Base-by-base conservation (phyloP, 2,113 vertebrate species). In the Panthera tigris region DNA sequence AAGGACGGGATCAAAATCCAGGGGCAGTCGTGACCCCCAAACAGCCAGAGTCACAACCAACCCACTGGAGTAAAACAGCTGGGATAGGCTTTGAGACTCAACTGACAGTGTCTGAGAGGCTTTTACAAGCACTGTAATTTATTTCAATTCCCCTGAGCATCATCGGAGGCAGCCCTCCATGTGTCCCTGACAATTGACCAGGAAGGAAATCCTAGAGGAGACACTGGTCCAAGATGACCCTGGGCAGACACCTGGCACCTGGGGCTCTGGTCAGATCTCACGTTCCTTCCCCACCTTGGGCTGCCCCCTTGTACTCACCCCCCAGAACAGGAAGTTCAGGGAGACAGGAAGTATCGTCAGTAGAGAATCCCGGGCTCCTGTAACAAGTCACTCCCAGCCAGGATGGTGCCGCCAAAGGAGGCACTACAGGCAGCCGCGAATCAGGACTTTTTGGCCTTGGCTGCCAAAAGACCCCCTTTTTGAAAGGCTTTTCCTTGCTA, bases 401-500 rank as follows among this genome's bases (percentile, higher is more conserved):
- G 39, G 1, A 18, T 6, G 7, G 55, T 16, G 5, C 45, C 29
- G 52, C 25, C 7, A 0, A 4, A 3, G 14, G 12, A 31, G 4
- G 36, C 9, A 29, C 52, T 16, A 9, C 4, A 12, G 52, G 25
- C 48, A 14, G 41, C 73, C 19, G 29, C 4, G 23, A 78, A 19
- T 48, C 7, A 52, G 63, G 69, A 52, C 74, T 48, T 25, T n/a
- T 13, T 4, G 13, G 68, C 23, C 16, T 66, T 14, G 13, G 76
- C 33, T 92, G 57, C 57, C 7, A 27, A 63, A 18, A 45, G 14
- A 6, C 7, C 29, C 5, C 23, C 41, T 39, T n/a, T 41, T n/a
- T 48, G n/a, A 95, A 69, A 45, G 39, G 48, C 36, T 36, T 85
- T 82, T 87, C 78, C 57, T 89, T 89, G 50, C 27, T 88, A 5